A percentile compares a stretch with the other conserved stretches of the same genome.
phyloP scores from a whole-genome alignment of 2,888 invertebrate species.

The Luperina testacea region DNA sequence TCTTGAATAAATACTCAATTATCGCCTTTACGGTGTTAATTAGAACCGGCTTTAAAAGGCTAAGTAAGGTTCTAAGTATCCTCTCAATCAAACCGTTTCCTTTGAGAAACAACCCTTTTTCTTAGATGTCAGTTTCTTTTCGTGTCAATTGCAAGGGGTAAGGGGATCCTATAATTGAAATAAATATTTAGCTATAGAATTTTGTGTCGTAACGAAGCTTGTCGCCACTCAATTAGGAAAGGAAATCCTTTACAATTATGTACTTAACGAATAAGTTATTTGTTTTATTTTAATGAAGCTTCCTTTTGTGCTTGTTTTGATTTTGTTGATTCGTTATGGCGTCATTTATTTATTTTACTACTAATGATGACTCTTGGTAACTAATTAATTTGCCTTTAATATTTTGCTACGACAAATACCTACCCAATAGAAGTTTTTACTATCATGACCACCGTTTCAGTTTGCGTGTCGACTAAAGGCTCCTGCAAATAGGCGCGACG shows the following conservation, averaged over 20 bases:
- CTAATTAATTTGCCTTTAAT: not conserved
- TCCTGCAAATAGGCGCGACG: no score
- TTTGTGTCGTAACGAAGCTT: constrained; percentile 78
- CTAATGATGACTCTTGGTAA: not conserved
- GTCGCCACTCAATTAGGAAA: constrained; percentile 70
- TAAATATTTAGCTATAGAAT: constrained; percentile 87
- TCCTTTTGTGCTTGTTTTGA: constrained; percentile 38
- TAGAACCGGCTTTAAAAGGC: constrained; percentile 80
- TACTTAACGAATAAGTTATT: constrained; percentile 61
- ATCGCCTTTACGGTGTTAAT: constrained; percentile 79
- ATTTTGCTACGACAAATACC: not conserved
- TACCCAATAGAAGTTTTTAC: no score
- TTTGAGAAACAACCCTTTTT: constrained; percentile 82
- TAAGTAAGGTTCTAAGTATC: constrained; percentile 76
- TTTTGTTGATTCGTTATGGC: constrained; percentile 6
- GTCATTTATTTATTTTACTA: constrained; percentile 19
- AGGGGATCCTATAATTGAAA: constrained; percentile 80
- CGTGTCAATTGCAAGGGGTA: constrained; percentile 82
- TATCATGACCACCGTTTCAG: no score
- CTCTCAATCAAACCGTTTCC: constrained; percentile 80
- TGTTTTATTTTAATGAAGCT: constrained; percentile 60
- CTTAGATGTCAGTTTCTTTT: constrained; percentile 84
- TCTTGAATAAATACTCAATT: constrained; percentile 75
- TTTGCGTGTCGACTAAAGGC: no score
- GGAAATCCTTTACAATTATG: constrained; percentile 68